phyloP scores from a whole-genome alignment of 2,113 vertebrate species.

The Upupa epops region DNA sequence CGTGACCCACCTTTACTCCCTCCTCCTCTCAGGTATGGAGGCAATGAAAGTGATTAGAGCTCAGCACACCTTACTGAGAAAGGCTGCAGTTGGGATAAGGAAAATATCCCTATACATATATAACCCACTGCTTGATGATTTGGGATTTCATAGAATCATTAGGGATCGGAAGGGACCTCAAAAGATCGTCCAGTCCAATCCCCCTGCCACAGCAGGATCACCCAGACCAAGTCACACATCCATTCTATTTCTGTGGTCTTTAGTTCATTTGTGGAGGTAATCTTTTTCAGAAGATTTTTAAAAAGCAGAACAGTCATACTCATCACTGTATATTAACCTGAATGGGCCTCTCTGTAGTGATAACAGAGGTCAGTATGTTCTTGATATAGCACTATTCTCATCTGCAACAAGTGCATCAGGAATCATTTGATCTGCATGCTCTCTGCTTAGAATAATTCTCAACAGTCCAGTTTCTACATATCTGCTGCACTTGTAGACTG shows the following conservation, averaged over 20 bases:
- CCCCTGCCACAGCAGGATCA: too few relatives aligned
- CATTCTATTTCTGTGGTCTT: background rate
- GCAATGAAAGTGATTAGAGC: background rate
- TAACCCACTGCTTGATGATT: background rate
- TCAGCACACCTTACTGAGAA: background rate
- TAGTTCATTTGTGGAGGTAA: background rate
- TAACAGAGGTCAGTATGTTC: background rate
- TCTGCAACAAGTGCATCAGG: background rate
- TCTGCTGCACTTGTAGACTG: background rate
- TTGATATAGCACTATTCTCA: background rate
- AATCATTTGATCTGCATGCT: background rate
- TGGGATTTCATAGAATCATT: too few relatives aligned
- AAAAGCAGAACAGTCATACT: background rate
- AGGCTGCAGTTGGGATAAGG: background rate
- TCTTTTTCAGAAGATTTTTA: background rate
- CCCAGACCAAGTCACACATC: too few relatives aligned
- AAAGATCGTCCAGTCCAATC: too few relatives aligned
- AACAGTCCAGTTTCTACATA: background rate
- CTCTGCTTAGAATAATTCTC: background rate
- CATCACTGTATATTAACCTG: background rate
- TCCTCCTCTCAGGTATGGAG: rapidly evolving
- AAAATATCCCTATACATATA: background rate
- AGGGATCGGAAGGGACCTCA: too few relatives aligned
- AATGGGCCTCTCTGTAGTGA: background rate
- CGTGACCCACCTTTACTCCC: background rate